Percentiles rank a stretch among this genome's conserved stretches.
These are phyloP conservation scores for Acrobasis suavella DNA, from an alignment of 2,888 invertebrate species.

Conservation along the genomic window DNA sequence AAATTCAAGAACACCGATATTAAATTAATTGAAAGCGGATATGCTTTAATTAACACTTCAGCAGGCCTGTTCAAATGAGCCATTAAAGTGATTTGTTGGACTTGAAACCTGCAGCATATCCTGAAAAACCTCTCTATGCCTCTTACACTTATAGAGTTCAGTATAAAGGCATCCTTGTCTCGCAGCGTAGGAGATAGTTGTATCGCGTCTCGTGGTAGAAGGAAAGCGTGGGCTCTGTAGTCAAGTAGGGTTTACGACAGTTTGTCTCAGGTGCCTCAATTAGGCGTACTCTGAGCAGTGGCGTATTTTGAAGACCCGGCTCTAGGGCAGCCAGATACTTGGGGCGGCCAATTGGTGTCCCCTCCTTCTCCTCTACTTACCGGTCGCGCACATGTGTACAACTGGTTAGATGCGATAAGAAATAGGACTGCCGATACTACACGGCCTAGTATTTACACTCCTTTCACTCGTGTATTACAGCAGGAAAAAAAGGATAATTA, in stretches of 20 bases:
- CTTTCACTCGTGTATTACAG: too few relatives aligned
- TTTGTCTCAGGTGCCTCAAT: slow-evolving; percentile 10
- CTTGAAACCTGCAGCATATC: neutral
- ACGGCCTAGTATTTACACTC: too few relatives aligned
- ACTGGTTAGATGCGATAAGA: too few relatives aligned
- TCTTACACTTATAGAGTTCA: neutral
- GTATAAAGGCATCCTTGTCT: neutral
- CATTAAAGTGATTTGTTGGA: neutral
- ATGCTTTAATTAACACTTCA: neutral
- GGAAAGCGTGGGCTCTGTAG: neutral
- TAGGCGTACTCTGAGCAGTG: neutral
- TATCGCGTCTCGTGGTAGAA: neutral
- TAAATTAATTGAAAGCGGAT: slow-evolving; percentile 3
- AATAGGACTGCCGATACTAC: too few relatives aligned
- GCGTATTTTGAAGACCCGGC: too few relatives aligned
- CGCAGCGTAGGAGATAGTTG: neutral
- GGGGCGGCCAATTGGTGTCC: too few relatives aligned
- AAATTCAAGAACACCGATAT: neutral
- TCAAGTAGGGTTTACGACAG: slow-evolving; percentile 2
- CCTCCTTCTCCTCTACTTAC: too few relatives aligned
- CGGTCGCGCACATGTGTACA: too few relatives aligned
- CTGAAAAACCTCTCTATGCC: neutral
- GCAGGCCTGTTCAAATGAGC: neutral
- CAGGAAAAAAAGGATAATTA: too few relatives aligned
- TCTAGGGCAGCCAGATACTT: too few relatives aligned